Base-by-base conservation (phyloP, 1,140 invertebrate genomes). In the Glossosoma conforme region DNA sequence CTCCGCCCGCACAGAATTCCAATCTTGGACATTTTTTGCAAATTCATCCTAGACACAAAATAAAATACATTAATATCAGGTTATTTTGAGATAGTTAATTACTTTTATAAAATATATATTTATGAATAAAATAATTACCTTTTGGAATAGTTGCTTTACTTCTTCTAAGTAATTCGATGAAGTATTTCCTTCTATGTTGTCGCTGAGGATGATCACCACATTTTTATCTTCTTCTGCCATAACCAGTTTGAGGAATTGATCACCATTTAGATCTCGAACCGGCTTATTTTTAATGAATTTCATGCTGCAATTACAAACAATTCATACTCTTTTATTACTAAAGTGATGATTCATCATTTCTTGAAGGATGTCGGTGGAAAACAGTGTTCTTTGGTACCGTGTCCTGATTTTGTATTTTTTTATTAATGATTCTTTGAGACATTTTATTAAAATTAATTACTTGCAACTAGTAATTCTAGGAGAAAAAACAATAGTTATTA, bases 271-370 rank as follows among this genome's bases (percentile, higher is more conserved):
- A 66, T 97, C 91, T 8, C 84, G 77, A 0, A 99, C 90, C 0
- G 95, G 95, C 67, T 99, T 99, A 62, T 93, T 88, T 62, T 90
- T 91, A 5, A 99, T 61, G 67, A 97, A 99, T 62, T 98, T 98
- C 77, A 97, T 83, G 3, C 80, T 79, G 66, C 63, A 82, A 57
- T 50, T 4, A 4, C 4, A 21, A 25, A 13, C 9, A 14, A 35
- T 9, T n/a, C n/a, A n/a, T n/a, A n/a, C n/a, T n/a, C n/a, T n/a
- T n/a, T n/a, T n/a, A n/a, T n/a, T n/a, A n/a, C n/a, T n/a, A n/a
- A n/a, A n/a, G n/a, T n/a, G n/a, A n/a, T n/a, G n/a, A n/a, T n/a
- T n/a, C n/a, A n/a, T n/a, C n/a, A n/a, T n/a, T n/a, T n/a, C n/a
- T n/a, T n/a, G n/a, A n/a, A n/a, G n/a, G n/a, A n/a, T n/a, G n/a